Evolutionary conservation across 2,888 invertebrate genomes (phyloP).

Genomic region (Balanococcus diminutus): DNA sequence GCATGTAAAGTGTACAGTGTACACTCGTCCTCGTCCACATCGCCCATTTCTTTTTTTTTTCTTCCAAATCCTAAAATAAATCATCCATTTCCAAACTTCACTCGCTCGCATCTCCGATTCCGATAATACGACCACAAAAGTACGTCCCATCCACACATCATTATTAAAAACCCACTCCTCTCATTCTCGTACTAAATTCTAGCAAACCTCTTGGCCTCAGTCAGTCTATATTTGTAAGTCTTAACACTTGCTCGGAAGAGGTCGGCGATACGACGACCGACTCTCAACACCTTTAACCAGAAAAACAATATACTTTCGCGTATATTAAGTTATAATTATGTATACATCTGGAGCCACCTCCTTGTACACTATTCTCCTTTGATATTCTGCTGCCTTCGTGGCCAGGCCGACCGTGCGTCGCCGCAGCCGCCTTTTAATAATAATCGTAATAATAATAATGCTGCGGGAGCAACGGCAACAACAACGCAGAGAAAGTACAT

Average conservation of each 20-base stretch:
- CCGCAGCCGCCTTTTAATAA: not conserved
- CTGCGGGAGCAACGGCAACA: not conserved
- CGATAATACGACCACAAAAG: not conserved
- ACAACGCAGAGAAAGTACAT: not conserved
- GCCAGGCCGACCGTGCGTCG: not conserved
- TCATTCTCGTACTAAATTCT: too few species aligned
- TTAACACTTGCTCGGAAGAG: not conserved
- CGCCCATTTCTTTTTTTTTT: not conserved
- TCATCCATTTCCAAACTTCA: not conserved
- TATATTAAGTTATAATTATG: constrained; percentile 5
- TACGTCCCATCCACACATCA: not conserved
- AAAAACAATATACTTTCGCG: not conserved
- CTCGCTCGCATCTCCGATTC: not conserved
- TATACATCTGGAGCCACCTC: not conserved
- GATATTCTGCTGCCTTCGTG: not conserved
- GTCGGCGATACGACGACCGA: not conserved
- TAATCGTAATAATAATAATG: not conserved
- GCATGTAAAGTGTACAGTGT: not conserved
- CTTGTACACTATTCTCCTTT: not conserved
- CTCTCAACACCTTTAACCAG: not conserved
- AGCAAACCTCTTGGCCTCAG: too few species aligned
- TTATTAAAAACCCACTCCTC: not conserved
- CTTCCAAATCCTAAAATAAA: not conserved
- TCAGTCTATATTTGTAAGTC: not conserved
- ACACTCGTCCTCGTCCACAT: not conserved